These are phyloP conservation scores for Motacilla alba DNA, from an alignment of 2,113 vertebrate genomes.

Conservation along the genomic window DNA sequence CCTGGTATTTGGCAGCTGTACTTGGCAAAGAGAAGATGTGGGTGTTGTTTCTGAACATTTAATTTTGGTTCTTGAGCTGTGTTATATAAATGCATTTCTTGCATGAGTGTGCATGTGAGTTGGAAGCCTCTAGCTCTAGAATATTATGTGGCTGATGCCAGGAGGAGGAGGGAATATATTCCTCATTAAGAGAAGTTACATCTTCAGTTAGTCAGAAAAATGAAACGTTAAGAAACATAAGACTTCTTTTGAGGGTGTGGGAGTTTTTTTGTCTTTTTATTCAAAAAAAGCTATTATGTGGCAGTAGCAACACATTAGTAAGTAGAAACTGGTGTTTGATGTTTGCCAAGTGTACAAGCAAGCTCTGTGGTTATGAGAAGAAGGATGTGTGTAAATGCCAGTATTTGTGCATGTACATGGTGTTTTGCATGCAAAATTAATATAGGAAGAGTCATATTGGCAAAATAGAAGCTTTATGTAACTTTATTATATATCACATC, in stretches of 20 bases:
- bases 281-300: background rate
- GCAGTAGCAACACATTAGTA: background rate
- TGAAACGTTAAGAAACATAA: background rate
- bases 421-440: background rate
- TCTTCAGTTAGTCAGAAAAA: background rate
- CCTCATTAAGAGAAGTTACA: background rate
- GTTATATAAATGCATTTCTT: background rate
- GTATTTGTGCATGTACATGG: background rate
- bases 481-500: background rate
- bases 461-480: background rate
- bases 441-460: background rate
- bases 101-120: rapidly evolving
- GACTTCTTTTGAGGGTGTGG: background rate
- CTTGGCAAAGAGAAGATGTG: background rate
- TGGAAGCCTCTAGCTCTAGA: background rate
- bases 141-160: background rate
- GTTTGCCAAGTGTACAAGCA: background rate
- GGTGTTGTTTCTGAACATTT: background rate
- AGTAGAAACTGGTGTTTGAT: background rate
- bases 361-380: background rate
- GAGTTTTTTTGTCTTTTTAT: background rate
- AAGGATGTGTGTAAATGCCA: background rate
- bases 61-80: background rate
- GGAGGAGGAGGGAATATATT: background rate
- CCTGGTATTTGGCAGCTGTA: background rate